Evolutionary conservation across 2,113 vertebrate species (phyloP), one percentile per base, ranked within the genome.

Genomic region (Kryptolebias marmoratus): DNA sequence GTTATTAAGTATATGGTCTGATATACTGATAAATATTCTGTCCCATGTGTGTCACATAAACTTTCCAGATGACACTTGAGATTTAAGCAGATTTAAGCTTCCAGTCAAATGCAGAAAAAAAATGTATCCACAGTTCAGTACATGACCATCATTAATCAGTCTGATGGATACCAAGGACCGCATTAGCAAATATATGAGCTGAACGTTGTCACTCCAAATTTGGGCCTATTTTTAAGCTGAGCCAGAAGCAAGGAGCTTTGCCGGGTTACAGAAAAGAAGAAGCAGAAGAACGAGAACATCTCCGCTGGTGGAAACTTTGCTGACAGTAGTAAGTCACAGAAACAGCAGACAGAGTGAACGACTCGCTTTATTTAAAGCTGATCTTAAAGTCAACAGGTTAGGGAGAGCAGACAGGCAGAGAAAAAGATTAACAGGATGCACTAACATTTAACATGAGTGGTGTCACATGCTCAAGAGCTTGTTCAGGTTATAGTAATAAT

Each of bases 341-440:
- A 16, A 39, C 9, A 30, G 64, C 31, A 60, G 15, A 36, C 22
- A 10, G 53, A 31, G 12, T 47, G 57, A 70, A 30, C n/a, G 36
- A 75, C 64, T 80, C 65, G 31, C 72, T 82, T 81, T 71, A 73
- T 68, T 74, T 32, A 82, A 65, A 58, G 42, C 54, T 31, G 14
- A 53, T 31, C 18, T 62, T 9, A 47, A 10, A 18, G 36, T 22
- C 13, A 59, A 15, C 3, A 14, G 9, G 39, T 5, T 8, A 49
- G 36, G 45, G 49, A 10, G 52, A 58, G 57, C 30, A 80, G 16
- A 60, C 36, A 79, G 53, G 14, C 15, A 71, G 50, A 3, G 28
- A 63, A 5, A 47, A 2, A 27, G 10, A 44, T 39, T 27, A 32
- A 15, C 27, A 77, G 47, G 59, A 60, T 61, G 39, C 16, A 56